Conservation (phyloP, 1,140 invertebrate genomes). For the Hyles euphorbiae region DNA sequence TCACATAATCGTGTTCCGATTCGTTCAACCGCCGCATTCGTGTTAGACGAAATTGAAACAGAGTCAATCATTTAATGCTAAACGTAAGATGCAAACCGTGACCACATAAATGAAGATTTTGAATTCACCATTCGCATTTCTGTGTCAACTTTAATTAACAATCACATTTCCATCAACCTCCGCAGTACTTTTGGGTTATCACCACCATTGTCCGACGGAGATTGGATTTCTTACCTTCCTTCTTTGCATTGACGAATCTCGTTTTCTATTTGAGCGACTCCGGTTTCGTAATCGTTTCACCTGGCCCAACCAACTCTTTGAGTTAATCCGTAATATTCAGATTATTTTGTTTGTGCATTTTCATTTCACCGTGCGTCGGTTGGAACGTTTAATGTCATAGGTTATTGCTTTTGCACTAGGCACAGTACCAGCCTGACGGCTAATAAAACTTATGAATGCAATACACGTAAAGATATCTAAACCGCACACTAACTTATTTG, state of each 20-base stretch:
- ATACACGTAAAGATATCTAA: slow-evolving; percentile 42
- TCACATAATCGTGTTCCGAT: slow-evolving; percentile 70
- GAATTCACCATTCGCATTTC: slow-evolving; percentile 65
- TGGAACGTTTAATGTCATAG: slow-evolving; percentile 36
- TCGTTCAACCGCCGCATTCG: slow-evolving; percentile 66
- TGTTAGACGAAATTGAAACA: slow-evolving; percentile 74
- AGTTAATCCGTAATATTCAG: slow-evolving; percentile 9
- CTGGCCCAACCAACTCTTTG: slow-evolving; percentile 8
- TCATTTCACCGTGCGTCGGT: slow-evolving; percentile 13
- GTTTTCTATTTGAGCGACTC: slow-evolving; percentile 42
- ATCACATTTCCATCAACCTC: slow-evolving; percentile 67
- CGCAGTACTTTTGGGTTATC: slow-evolving; percentile 48
- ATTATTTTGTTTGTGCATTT: slow-evolving; percentile 24
- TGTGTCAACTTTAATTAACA: slow-evolving; percentile 74
- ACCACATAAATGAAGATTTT: slow-evolving; percentile 70
- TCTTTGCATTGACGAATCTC: slow-evolving; percentile 43
- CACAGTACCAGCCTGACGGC: slow-evolving; percentile 27
- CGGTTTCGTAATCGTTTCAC: slow-evolving; percentile 42
- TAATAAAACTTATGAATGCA: slow-evolving; percentile 41
- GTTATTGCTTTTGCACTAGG: slow-evolving; percentile 36
- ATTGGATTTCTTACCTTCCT: slow-evolving; percentile 60
- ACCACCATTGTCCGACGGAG: slow-evolving; percentile 44
- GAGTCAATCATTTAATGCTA: slow-evolving; percentile 72
- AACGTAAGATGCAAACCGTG: slow-evolving; percentile 65
- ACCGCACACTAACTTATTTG: slow-evolving; percentile 1